A percentile compares a stretch with the other conserved stretches of the same genome.
Evolutionary conservation across 1,140 invertebrate genomes (phyloP).

Genomic region (Drosophila mauritiana): DNA sequence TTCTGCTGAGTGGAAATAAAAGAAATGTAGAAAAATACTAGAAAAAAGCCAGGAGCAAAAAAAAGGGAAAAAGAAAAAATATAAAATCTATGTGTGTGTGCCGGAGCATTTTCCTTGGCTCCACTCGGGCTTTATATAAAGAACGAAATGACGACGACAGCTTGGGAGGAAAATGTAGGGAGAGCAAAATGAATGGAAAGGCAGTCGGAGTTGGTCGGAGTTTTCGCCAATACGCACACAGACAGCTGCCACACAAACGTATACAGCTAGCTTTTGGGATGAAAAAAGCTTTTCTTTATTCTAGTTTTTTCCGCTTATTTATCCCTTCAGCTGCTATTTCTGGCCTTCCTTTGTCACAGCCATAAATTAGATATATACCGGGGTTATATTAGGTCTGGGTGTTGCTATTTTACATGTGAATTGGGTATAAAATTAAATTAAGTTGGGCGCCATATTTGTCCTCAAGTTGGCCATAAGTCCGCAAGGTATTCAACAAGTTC

Average conservation of each 20-base stretch:
- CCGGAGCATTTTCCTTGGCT: constrained; percentile 63
- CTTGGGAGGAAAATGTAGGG: constrained; percentile 24
- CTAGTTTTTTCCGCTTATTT: constrained; percentile 19
- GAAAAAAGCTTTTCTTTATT: constrained; percentile 72
- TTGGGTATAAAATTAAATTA: constrained; percentile 8
- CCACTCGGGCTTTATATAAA: constrained; percentile 70
- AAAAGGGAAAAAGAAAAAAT: constrained; percentile 25
- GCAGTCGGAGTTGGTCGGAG: constrained; percentile 56
- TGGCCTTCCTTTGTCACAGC: constrained; percentile 21
- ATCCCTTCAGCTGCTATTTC: constrained; percentile 16
- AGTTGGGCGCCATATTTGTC: constrained; percentile 10
- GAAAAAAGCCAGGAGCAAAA: constrained; percentile 18
- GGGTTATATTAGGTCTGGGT: constrained; percentile 12
- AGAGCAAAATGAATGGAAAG: constrained; percentile 20
- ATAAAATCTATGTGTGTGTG: constrained; percentile 32
- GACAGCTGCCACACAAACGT: constrained; percentile 74
- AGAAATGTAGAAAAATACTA: constrained; percentile 70
- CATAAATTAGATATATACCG: constrained; percentile 36
- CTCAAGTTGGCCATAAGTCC: constrained; percentile 39
- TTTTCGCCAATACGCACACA: constrained; percentile 78
- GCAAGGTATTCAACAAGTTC: constrained; percentile 64
- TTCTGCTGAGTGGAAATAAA: constrained; percentile 77
- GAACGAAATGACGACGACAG: constrained; percentile 54
- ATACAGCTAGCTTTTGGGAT: constrained; percentile 54
- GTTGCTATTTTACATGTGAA: constrained; percentile 36